Conservation (phyloP, 1,140 invertebrate genomes). For the Ditylenchus dipsaci region DNA sequence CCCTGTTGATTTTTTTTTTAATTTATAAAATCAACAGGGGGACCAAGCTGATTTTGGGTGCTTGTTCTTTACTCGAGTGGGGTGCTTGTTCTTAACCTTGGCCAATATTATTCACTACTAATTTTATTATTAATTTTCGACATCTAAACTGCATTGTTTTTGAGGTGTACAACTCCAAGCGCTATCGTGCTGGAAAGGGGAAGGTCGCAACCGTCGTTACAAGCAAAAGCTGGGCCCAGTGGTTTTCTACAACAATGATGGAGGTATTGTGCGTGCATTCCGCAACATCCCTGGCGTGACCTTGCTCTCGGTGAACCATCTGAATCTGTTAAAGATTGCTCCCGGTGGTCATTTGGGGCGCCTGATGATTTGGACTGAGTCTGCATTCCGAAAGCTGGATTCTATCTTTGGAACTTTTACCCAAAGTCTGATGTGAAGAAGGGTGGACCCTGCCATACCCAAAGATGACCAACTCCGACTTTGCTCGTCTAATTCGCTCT, state of each 20-base stretch:
- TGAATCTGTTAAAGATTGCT: constrained; percentile 91
- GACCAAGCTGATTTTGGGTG: too few species aligned
- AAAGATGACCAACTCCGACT: constrained; percentile 94
- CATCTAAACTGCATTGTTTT: too few species aligned
- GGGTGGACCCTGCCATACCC: constrained; percentile 67
- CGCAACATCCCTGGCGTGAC: constrained; percentile 95
- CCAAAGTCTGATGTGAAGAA: constrained; percentile 80
- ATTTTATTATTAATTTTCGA: too few species aligned
- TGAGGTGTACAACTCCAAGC: constrained; percentile 88
- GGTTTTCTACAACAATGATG: constrained; percentile 86
- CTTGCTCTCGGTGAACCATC: constrained; percentile 80
- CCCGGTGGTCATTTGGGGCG: constrained; percentile 92
- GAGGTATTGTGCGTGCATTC: constrained; percentile 86
- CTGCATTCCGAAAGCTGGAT: constrained; percentile 80
- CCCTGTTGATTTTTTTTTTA: too few species aligned
- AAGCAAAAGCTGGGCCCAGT: constrained; percentile 91
- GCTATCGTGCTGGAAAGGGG: constrained; percentile 95
- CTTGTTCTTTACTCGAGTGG: too few species aligned
- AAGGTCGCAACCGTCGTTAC: constrained; percentile 94
- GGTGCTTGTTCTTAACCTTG: too few species aligned
- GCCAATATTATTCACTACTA: too few species aligned
- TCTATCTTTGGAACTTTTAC: constrained; percentile 89
- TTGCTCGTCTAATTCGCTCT: constrained; percentile 81
- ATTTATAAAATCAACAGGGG: too few species aligned
- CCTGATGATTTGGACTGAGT: constrained; percentile 93